A percentile compares a stretch with the other conserved stretches of the same genome.
Evolutionary conservation across 2,888 invertebrate genomes (phyloP).

Genomic region (Tenthredo mesomela): DNA sequence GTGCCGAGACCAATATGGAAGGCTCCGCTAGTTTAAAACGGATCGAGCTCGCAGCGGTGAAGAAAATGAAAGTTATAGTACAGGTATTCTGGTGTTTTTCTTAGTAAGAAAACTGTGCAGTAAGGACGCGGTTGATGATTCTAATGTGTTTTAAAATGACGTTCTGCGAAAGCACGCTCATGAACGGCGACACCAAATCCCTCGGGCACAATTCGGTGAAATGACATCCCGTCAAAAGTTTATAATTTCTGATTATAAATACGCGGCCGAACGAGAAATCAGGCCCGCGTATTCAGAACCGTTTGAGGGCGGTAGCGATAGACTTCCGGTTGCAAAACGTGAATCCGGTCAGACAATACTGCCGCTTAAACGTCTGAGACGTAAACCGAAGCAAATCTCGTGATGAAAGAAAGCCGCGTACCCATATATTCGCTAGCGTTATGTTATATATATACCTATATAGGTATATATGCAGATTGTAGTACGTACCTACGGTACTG

Average conservation of each 20-base stretch:
- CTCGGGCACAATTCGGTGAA: neutral
- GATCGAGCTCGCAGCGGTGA: constrained; percentile 7
- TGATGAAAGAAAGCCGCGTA: constrained; percentile 46
- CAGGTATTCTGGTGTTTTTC: neutral
- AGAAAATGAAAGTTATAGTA: constrained; percentile 1
- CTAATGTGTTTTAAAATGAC: too few species aligned
- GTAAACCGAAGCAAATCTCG: constrained; percentile 16
- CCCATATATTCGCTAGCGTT: neutral
- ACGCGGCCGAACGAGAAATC: neutral
- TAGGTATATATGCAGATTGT: neutral
- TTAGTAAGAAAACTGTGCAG: too few species aligned
- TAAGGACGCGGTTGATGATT: too few species aligned
- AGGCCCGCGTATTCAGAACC: constrained; percentile 6
- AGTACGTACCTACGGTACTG: neutral
- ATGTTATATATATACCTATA: too few species aligned
- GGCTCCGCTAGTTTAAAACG: constrained; percentile 21
- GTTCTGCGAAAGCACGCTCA: too few species aligned
- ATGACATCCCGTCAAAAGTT: neutral
- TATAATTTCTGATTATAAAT: neutral
- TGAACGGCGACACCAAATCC: too few species aligned
- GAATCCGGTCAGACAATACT: constrained; percentile 69
- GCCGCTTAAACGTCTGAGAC: constrained; percentile 33
- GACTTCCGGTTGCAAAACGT: constrained; percentile 54
- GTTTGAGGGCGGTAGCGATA: constrained; percentile 33
- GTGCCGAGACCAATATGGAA: constrained; percentile 42